phyloP scores from a whole-genome alignment of 2,888 invertebrate species.

The Tryphoninae sp. region DNA sequence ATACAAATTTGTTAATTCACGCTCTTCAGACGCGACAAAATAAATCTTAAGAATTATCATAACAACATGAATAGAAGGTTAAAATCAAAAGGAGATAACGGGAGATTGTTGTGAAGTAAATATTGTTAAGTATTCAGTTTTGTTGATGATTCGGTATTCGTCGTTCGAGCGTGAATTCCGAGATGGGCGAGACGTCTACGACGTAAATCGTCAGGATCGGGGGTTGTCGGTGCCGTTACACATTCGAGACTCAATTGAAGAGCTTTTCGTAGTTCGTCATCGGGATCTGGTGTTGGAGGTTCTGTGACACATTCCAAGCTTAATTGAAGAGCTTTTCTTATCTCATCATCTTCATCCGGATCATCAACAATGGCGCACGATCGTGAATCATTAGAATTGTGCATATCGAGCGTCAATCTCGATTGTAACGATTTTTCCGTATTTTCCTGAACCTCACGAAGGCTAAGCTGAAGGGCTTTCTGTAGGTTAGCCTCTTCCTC shows the following conservation, averaged over 20 bases:
- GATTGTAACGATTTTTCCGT: constrained; percentile 69
- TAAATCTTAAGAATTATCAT: constrained; percentile 47
- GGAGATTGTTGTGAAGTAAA: constrained; percentile 25
- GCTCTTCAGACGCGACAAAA: constrained; percentile 42
- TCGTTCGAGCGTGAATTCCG: constrained; percentile 69
- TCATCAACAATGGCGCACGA: constrained; percentile 46
- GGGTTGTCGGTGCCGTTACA: constrained; percentile 77
- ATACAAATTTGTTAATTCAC: constrained; percentile 61
- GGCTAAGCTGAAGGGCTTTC: constrained; percentile 82
- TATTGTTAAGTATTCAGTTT: constrained; percentile 79
- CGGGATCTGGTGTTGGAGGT: constrained; percentile 79
- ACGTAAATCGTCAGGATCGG: constrained; percentile 78
- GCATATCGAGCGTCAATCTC: constrained; percentile 66
- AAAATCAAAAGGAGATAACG: not conserved
- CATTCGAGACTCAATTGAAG: constrained; percentile 82
- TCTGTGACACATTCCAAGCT: constrained; percentile 81
- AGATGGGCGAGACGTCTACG: constrained; percentile 76
- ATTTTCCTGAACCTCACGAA: constrained; percentile 77
- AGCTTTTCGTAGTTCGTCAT: constrained; percentile 82
- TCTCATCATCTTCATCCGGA: constrained; percentile 79
- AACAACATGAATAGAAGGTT: constrained; percentile 47
- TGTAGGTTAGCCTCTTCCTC: constrained; percentile 82
- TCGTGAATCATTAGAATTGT: constrained; percentile 23
- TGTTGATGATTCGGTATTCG: constrained; percentile 73
- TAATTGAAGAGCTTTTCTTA: constrained; percentile 82